Conservation (phyloP, 1,140 invertebrate genomes). For the Ptiloglossa arizonensis region DNA sequence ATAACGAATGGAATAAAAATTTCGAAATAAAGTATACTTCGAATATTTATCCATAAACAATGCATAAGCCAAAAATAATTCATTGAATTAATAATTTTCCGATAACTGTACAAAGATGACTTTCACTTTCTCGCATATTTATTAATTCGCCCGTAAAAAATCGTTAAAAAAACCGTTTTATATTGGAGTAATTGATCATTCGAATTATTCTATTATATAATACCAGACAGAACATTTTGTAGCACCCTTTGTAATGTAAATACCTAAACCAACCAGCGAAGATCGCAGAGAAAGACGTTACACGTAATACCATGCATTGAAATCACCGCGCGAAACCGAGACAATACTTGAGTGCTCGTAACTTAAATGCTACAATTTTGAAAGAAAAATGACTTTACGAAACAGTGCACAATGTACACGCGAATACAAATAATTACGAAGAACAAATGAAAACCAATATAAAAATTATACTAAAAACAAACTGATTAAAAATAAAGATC, state of each 20-base stretch:
- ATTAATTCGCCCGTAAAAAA: neutral
- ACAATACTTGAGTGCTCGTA: neutral
- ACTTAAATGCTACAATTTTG: too few relatives aligned
- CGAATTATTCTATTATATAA: neutral
- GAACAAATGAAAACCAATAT: too few relatives aligned
- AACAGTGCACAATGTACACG: too few relatives aligned
- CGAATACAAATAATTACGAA: too few relatives aligned
- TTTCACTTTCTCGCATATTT: neutral
- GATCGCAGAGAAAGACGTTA: neutral
- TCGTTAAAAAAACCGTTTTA: neutral
- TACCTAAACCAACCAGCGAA: neutral
- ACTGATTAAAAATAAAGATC: too few relatives aligned
- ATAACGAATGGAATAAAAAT: neutral
- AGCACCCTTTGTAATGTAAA: neutral
- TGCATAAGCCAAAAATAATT: neutral
- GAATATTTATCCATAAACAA: too few relatives aligned
- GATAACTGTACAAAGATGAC: neutral
- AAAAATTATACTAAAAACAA: too few relatives aligned
- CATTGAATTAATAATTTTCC: neutral
- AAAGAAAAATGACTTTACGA: too few relatives aligned
- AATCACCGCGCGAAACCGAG: conserved; percentile 31
- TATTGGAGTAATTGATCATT: neutral
- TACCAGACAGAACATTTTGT: neutral
- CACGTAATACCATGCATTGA: conserved; percentile 27
- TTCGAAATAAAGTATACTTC: neutral